Base-by-base conservation (phyloP, 2,797 vertebrate genomes). In the Capromys pilorides region DNA sequence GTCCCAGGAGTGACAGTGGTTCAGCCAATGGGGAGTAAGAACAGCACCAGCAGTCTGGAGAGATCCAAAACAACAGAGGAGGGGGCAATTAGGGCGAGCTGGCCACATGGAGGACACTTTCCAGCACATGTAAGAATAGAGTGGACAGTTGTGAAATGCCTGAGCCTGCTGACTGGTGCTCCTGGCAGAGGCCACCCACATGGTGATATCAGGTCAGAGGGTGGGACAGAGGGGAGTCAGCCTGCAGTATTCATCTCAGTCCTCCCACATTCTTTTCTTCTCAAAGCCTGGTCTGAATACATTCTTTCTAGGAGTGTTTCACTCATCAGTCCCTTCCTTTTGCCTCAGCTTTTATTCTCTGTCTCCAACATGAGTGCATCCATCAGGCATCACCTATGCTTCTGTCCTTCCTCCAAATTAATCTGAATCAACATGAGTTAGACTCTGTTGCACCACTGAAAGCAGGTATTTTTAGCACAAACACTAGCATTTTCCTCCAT, bases 141-240 rank as follows among this genome's bases (percentile, higher is more conserved):
- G 33, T 10, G 33, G 2, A 59, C 11, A 18, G n/a, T 1, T 21
- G 6, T 3, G 0, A 19, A 1, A 4, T 10, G 54, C n/a, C 79
- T 24, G 22, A 39, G 49, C 7, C 12, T 24, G 28, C 59, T 10
- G 6, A 57, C 2, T 11, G 6, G 19, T n/a, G 41, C 33, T 28
- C 33, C 36, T 22, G 4, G 16, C 24, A 22, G 84, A 69, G 54
- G 21, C 11, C 71, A 31, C 9, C 39, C 4, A 0, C 0, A 9
- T 0, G 61, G 16, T 8, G 64, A 10, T 26, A 16, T n/a, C 31
- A 1, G 3, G 7, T 61, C 39, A 64, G 49, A 21, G 14, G 39
- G 64, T 21, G 13, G 39, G 66, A 10, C 21, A 33, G 61, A 54
- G 59, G 67, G 24, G 45, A 22, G 4, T n/a, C 3, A 11, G 0